Base-by-base conservation (phyloP, 1,140 invertebrate genomes). In the Heliothis virescens region DNA sequence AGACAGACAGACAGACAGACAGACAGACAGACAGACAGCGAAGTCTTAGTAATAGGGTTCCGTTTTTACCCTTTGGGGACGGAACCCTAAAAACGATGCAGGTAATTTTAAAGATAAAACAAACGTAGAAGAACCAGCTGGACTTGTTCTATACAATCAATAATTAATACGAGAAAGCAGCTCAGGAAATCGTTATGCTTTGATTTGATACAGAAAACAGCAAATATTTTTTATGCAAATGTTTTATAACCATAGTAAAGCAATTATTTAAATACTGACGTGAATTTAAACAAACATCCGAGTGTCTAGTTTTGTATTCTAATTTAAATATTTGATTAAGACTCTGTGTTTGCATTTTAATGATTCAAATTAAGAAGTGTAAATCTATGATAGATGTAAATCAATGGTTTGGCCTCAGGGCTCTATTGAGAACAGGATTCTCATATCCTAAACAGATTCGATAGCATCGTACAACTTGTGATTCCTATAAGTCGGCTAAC, bases 261-360 rank as follows among this genome's bases (percentile, higher is more conserved):
- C 48, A 50, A 52, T 71, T 71, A 72, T 72, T 72, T 72, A 48
- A 26, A 75, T 75, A n/a, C 18, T 26, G 41, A 50, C 72, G 53
- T 52, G 55, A 48, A 74, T 75, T 48, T 21, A 48, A 75, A 75
- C 72, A 75, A 75, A 60, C 72, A 62, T 75, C 47, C n/a, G 21
- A 71, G 29, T 52, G 67, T 71, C 67, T 26, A 71, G 67, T 71
- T 71, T 71, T n/a, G 57, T 41, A 29, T 52, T 74, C 34, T 41
- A 62, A 76, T 76, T 76, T 76, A 76, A 76, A 76, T 76, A 76
- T 76, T 76, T 76, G 74, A 76, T 76, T 76, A 65, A 62, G 29
- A 15, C 16, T 76, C 15, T 41, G 52, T 65, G 60, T 76, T 65
- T 76, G 60, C 60, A 76, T 76, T 53, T 65, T 50, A 65, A 52